Evolutionary conservation across 1,140 invertebrate genomes (phyloP).

Genomic region (Harpegnathos saltator): DNA sequence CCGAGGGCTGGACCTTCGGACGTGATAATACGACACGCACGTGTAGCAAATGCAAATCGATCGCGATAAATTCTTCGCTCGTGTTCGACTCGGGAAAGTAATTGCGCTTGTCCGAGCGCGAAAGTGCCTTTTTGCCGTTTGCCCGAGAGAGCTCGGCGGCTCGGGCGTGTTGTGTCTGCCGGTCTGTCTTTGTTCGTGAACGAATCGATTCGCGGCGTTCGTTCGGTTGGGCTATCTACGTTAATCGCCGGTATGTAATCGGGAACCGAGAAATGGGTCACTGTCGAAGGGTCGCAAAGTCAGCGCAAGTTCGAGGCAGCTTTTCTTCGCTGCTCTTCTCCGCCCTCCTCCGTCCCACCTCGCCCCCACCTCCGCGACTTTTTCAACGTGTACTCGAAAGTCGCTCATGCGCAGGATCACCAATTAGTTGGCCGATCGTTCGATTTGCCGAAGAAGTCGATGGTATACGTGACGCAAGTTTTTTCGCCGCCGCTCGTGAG

Average conservation of each 20-base stretch:
- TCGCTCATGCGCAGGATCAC: slow-evolving; percentile 41
- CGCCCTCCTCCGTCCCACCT: not conserved
- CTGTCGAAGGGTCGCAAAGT: not conserved
- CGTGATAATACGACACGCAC: not conserved
- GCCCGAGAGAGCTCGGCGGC: no score
- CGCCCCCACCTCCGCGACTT: not conserved
- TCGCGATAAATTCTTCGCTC: not conserved
- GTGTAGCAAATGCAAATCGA: no score
- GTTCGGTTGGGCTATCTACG: not conserved
- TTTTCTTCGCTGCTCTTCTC: not conserved
- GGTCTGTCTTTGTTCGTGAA: no score
- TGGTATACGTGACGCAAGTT: slow-evolving; percentile 54
- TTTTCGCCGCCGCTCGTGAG: slow-evolving; percentile 34
- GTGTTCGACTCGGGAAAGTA: not conserved
- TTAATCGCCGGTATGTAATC: not conserved
- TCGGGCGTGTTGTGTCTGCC: no score
- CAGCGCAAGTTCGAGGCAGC: not conserved
- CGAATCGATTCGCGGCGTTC: not conserved
- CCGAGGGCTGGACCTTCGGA: not conserved
- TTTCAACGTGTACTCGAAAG: slow-evolving; percentile 3
- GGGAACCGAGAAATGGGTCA: not conserved
- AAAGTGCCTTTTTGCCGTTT: no score
- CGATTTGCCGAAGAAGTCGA: slow-evolving; percentile 65
- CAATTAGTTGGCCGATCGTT: slow-evolving; percentile 61
- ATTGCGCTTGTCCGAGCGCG: no score